Evolutionary conservation across 1,140 invertebrate genomes (phyloP).

Genomic region (Drosophila erecta): DNA sequence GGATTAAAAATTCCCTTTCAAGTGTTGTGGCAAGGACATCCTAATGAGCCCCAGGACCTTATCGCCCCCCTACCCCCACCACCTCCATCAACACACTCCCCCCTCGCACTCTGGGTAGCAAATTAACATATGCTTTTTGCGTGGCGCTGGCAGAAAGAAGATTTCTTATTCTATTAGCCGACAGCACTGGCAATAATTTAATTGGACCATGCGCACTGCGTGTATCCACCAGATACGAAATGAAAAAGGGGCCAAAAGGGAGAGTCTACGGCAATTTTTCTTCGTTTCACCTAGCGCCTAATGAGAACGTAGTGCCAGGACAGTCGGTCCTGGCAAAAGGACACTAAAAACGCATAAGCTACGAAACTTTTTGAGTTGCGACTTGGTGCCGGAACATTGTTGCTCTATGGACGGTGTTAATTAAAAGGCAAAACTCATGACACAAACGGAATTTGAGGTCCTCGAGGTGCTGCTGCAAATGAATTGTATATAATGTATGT

Average conservation of each 20-base stretch:
- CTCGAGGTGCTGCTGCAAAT: constrained; percentile 31
- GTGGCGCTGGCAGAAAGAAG: constrained; percentile 52
- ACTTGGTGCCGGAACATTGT: constrained; percentile 26
- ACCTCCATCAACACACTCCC: neutral
- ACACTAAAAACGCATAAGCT: constrained; percentile 63
- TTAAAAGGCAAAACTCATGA: constrained; percentile 65
- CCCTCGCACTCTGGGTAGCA: constrained; percentile 27
- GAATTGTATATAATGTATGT: constrained; percentile 46
- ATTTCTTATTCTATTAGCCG: constrained; percentile 64
- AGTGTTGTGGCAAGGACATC: constrained; percentile 46
- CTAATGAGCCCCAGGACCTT: constrained; percentile 52
- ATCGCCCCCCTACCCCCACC: neutral
- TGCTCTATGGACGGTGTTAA: constrained; percentile 39
- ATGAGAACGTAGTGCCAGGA: constrained; percentile 71
- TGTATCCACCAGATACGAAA: constrained; percentile 51
- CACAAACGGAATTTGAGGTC: constrained; percentile 45
- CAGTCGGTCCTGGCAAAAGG: constrained; percentile 11
- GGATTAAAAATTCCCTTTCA: constrained; percentile 74
- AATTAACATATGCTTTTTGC: constrained; percentile 80
- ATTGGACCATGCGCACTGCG: constrained; percentile 77
- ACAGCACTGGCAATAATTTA: constrained; percentile 69
- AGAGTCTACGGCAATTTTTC: constrained; percentile 73
- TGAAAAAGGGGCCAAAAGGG: constrained; percentile 34
- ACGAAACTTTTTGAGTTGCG: constrained; percentile 57
- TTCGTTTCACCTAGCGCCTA: constrained; percentile 60